These are phyloP conservation scores for Alitta virens DNA, from an alignment of 2,888 invertebrate species.

Conservation along the genomic window DNA sequence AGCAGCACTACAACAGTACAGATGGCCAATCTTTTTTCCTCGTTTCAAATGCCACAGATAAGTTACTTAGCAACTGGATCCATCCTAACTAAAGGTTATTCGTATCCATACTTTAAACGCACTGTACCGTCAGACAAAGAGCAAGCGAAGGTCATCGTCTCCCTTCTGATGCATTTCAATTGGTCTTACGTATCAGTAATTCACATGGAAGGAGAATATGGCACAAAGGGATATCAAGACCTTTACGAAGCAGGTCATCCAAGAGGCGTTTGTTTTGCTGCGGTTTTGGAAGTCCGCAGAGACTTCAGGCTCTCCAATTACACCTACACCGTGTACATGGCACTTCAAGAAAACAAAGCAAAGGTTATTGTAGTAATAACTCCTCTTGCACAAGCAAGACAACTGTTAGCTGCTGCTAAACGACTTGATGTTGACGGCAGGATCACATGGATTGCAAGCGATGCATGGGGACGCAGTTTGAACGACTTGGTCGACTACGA, in stretches of 20 bases:
- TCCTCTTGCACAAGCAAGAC: constrained; percentile 17
- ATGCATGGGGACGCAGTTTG: constrained; percentile 32
- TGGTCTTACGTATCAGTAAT: constrained; percentile 35
- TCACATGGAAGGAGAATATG: constrained; percentile 32
- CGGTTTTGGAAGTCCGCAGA: constrained; percentile 14
- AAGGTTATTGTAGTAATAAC: constrained; percentile 29
- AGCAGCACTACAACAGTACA: constrained; percentile 31
- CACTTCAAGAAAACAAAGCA: constrained; percentile 16
- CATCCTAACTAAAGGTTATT: constrained; percentile 25
- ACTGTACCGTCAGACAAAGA: constrained; percentile 31
- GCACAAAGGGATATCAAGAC: constrained; percentile 18
- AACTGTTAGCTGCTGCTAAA: constrained; percentile 23
- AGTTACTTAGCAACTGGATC: constrained; percentile 34
- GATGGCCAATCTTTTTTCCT: constrained; percentile 30
- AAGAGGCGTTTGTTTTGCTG: constrained; percentile 28
- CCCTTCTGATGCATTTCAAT: constrained; percentile 26
- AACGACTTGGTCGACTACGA: constrained; percentile 26
- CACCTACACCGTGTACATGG: neutral
- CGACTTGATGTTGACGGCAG: constrained; percentile 19
- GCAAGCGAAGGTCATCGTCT: constrained; percentile 30
- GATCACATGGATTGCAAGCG: constrained; percentile 34
- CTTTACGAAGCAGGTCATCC: neutral
- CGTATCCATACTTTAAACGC: constrained; percentile 32
- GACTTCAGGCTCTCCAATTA: constrained; percentile 8
- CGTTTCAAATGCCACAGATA: constrained; percentile 30